Evolutionary conservation across 2,113 vertebrate species (phyloP), one percentile per base, ranked within the genome.

Genomic region (Bubo bubo): DNA sequence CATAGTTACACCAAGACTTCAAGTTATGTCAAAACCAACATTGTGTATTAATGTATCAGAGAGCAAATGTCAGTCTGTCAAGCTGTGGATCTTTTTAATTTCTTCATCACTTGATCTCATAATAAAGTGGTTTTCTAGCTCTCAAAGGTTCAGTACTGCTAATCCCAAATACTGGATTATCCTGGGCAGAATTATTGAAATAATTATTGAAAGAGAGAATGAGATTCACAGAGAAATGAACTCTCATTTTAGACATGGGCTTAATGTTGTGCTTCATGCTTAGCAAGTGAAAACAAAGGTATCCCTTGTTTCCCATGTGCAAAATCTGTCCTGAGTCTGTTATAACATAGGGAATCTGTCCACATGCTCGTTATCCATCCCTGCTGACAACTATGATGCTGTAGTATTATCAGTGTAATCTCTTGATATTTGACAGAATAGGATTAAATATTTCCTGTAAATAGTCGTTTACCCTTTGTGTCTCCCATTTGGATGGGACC

Each of bases 131-230:
- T 45, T 95, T 96, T 86, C 47, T 70, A 45, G 13, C n/a, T 95
- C 45, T 86, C 80, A 86, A 59, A 95, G 5, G 8, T 88, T 95
- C 56, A 79, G 63, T 70, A 34, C 43, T 21, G 37, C 45, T 93
- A 87, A 96, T 94, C 45, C 37, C 52, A 87, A 94, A 5, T 56
- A 70, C n/a, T 86, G 60, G 47, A 66, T 87, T 94, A 74, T 86
- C 28, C 71, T 72, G 24, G 14, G 62, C 47, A 91, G 39, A 93
- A 85, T 87, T 90, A 86, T 73, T 86, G 72, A 85, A 95, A 60
- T 72, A 80, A 53, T 58, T 45, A 45, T 47, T 47, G 45, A 47
- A 77, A 59, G 22, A 70, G 27, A 66, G 15, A 86, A 81, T 50
- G 41, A 75, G 66, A 73, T 92, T 66, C 5, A 70, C 39, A 35